Percentiles rank a stretch among this genome's conserved stretches.
phyloP scores from a whole-genome alignment of 2,113 vertebrate genomes.

The Sclerurus mexicanus region DNA sequence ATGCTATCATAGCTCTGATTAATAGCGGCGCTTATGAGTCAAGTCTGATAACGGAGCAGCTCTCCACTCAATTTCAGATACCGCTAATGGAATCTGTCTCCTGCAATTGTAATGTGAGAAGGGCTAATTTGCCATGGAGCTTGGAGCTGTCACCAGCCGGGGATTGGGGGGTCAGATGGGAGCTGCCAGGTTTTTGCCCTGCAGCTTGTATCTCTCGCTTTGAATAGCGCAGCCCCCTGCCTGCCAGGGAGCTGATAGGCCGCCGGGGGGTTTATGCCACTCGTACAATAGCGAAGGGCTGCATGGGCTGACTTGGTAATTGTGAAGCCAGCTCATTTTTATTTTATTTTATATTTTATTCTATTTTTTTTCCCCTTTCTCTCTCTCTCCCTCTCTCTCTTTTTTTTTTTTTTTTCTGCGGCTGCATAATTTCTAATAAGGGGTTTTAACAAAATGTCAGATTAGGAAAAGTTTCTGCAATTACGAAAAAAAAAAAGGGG shows the following conservation, averaged over 20 bases:
- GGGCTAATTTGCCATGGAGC: slow-evolving; percentile 99
- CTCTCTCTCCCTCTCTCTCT: not conserved
- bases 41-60: slow-evolving; percentile 99
- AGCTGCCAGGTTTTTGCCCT: slow-evolving; percentile 99
- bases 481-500: slow-evolving; percentile 40
- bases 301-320: slow-evolving; percentile 98
- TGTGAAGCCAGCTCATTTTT: slow-evolving; percentile 99
- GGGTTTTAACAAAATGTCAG: slow-evolving; percentile 85
- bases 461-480: slow-evolving; percentile 90
- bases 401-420: not conserved
- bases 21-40: slow-evolving; percentile 99
- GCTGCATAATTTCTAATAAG: slow-evolving; percentile 87
- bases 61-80: slow-evolving; percentile 99
- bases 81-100: slow-evolving; percentile 99
- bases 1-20: slow-evolving; percentile 99
- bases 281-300: slow-evolving; percentile 97
- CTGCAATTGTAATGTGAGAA: slow-evolving; percentile 99
- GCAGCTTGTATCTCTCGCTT: slow-evolving; percentile 99
- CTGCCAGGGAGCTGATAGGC: slow-evolving; percentile 99
- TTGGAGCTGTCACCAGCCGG: slow-evolving; percentile 99
- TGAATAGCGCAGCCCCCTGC: slow-evolving; percentile 99
- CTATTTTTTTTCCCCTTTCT: not conserved
- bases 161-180: slow-evolving; percentile 99
- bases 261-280: slow-evolving; percentile 99
- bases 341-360: slow-evolving; percentile 55